These are phyloP conservation scores for Parnassius smintheus DNA, from an alignment of 2,888 invertebrate genomes.

Conservation along the genomic window DNA sequence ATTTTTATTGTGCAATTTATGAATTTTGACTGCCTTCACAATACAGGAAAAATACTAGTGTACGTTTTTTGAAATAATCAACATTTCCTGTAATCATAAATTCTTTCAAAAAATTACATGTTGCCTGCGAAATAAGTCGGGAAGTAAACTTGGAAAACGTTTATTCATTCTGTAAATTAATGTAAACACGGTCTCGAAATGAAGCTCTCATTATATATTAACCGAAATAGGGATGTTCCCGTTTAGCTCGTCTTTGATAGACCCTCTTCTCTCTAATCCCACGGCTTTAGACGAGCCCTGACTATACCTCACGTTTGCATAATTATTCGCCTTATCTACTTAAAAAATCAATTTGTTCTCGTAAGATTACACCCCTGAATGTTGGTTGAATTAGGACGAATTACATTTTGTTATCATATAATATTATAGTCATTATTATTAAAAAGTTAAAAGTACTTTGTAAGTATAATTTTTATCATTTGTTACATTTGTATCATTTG, in stretches of 20 bases:
- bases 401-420: slow-evolving; percentile 14
- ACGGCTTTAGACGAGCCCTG: slow-evolving; percentile 60
- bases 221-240: slow-evolving; percentile 62
- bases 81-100: background rate
- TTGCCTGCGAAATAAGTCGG: slow-evolving; percentile 30
- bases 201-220: slow-evolving; percentile 72
- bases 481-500: too few relatives aligned
- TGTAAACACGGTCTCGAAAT: slow-evolving; percentile 69
- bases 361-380: slow-evolving; percentile 32
- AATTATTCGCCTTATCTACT: slow-evolving; percentile 67
- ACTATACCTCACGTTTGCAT: slow-evolving; percentile 66
- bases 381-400: slow-evolving; percentile 16
- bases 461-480: too few relatives aligned
- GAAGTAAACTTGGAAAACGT: slow-evolving; percentile 41
- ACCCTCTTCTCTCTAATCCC: slow-evolving; percentile 61
- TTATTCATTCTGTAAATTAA: slow-evolving; percentile 60
- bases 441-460: too few relatives aligned
- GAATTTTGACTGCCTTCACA: too few relatives aligned
- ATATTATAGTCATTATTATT: too few relatives aligned
- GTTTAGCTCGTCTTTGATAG: slow-evolving; percentile 63
- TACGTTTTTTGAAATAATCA: too few relatives aligned
- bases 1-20: too few relatives aligned
- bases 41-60: too few relatives aligned
- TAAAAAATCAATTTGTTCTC: slow-evolving; percentile 61
- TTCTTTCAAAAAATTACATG: slow-evolving; percentile 26